Conservation (phyloP, 2,888 invertebrate species). For the Drosophila flavopinicola region DNA sequence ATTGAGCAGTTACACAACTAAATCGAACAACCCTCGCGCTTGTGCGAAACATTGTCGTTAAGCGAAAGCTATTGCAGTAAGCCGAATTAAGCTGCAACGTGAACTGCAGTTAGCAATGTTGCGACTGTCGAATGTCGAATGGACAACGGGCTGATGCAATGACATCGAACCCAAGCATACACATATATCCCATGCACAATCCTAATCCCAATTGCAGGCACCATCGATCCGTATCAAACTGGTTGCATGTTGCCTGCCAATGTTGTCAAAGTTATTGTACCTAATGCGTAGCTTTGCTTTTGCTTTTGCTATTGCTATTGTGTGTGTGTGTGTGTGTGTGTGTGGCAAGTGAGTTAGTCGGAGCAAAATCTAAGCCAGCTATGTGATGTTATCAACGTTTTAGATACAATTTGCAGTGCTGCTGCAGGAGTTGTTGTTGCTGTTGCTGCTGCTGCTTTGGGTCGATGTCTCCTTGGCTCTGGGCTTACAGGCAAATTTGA, state of each 20-base stretch:
- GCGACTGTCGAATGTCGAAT: slow-evolving; percentile 20
- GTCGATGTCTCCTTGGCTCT: slow-evolving; percentile 30
- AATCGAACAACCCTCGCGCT: neutral
- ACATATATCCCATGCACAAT: neutral
- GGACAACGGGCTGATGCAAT: slow-evolving; percentile 34
- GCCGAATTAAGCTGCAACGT: slow-evolving; percentile 14
- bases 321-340: slow-evolving; percentile 17
- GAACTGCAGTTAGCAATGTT: slow-evolving; percentile 9
- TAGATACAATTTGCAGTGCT: slow-evolving; percentile 52
- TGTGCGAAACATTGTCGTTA: neutral
- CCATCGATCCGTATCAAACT: slow-evolving; percentile 60
- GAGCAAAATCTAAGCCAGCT: slow-evolving; percentile 44
- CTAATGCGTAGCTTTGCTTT: slow-evolving; percentile 46
- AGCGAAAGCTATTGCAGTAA: slow-evolving; percentile 1
- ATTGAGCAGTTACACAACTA: neutral
- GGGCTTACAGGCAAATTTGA: slow-evolving; percentile 69
- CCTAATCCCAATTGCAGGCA: slow-evolving; percentile 4
- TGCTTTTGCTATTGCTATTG: neutral
- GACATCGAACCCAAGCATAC: neutral
- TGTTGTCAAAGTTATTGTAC: slow-evolving; percentile 66
- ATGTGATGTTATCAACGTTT: slow-evolving; percentile 67
- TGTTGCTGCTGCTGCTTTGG: slow-evolving; percentile 10
- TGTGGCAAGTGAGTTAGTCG: slow-evolving; percentile 28
- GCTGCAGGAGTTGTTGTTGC: slow-evolving; percentile 17
- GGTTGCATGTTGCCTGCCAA: slow-evolving; percentile 41